Conservation (phyloP, 2,888 invertebrate genomes). For the Xylota segnis region DNA sequence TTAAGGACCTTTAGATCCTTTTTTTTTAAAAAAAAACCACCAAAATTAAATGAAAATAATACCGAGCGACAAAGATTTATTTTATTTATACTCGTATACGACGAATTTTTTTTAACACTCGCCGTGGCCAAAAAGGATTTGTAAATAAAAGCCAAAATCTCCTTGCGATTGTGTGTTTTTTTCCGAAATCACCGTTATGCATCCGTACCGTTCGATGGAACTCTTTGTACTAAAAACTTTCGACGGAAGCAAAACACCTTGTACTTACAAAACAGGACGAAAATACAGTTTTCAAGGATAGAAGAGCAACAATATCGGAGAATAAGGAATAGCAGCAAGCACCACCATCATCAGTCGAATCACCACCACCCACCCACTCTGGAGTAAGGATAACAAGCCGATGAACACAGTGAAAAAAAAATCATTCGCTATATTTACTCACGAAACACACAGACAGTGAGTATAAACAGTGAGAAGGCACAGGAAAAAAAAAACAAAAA, state of each 20-base stretch:
- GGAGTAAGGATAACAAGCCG: conserved; percentile 67
- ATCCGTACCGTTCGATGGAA: conserved; percentile 84
- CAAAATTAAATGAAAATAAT: not conserved
- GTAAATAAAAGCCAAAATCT: conserved; percentile 25
- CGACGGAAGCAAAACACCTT: conserved; percentile 79
- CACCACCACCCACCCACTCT: conserved; percentile 57
- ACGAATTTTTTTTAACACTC: not conserved
- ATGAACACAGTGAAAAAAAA: conserved; percentile 41
- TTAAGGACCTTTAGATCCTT: conserved; percentile 21
- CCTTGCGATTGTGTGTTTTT: conserved; percentile 46
- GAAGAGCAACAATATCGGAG: conserved; percentile 77
- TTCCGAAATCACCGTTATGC: conserved; percentile 77
- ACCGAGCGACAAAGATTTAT: conserved; percentile 7
- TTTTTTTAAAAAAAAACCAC: conserved; percentile 10
- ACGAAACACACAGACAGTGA: conserved; percentile 43
- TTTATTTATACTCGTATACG: conserved; percentile 2
- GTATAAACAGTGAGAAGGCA: conserved; percentile 34
- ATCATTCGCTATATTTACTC: conserved; percentile 56
- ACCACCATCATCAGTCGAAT: conserved; percentile 9
- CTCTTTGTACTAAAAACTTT: conserved; percentile 83
- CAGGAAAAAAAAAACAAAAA: conserved; percentile 10
- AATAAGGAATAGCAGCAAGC: conserved; percentile 50
- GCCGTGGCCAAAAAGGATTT: not conserved
- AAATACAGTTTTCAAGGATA: conserved; percentile 82
- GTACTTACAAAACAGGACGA: conserved; percentile 70